These are phyloP conservation scores for Xenopus borealis DNA, from an alignment of 2,113 vertebrate genomes.

Conservation along the genomic window DNA sequence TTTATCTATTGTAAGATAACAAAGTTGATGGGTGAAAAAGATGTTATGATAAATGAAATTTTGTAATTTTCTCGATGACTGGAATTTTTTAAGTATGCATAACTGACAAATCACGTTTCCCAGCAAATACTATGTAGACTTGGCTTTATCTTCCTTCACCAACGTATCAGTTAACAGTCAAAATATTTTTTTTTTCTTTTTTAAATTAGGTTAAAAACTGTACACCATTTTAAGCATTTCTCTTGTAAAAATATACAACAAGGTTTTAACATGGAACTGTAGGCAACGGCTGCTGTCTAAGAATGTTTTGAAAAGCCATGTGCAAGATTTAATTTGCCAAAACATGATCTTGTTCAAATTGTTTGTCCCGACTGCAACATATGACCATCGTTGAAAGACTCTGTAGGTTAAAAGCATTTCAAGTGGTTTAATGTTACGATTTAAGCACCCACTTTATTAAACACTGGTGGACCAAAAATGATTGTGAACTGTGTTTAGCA, in stretches of 20 bases:
- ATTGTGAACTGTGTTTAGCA: constrained; percentile 72
- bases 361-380: constrained; percentile 77
- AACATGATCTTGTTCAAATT: constrained; percentile 83
- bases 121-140: constrained; percentile 91
- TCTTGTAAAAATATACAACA: constrained; percentile 89
- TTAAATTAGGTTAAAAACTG: constrained; percentile 85
- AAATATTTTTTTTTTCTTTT: constrained; percentile 63
- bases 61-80: constrained; percentile 89
- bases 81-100: constrained; percentile 89
- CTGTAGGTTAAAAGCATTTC: constrained; percentile 72
- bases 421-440: constrained; percentile 63
- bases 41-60: constrained; percentile 85
- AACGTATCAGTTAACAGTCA: constrained; percentile 87
- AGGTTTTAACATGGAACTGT: constrained; percentile 94
- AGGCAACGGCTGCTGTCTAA: constrained; percentile 79
- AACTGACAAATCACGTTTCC: constrained; percentile 91
- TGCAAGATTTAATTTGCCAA: constrained; percentile 91
- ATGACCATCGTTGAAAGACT: constrained; percentile 71
- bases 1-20: constrained; percentile 80
- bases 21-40: constrained; percentile 87
- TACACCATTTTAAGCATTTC: constrained; percentile 91
- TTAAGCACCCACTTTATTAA: constrained; percentile 64
- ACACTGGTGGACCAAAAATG: constrained; percentile 76
- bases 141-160: constrained; percentile 86
- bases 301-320: constrained; percentile 86